phyloP scores from a whole-genome alignment of 2,888 invertebrate genomes.

The Drosophila vallismaia region DNA sequence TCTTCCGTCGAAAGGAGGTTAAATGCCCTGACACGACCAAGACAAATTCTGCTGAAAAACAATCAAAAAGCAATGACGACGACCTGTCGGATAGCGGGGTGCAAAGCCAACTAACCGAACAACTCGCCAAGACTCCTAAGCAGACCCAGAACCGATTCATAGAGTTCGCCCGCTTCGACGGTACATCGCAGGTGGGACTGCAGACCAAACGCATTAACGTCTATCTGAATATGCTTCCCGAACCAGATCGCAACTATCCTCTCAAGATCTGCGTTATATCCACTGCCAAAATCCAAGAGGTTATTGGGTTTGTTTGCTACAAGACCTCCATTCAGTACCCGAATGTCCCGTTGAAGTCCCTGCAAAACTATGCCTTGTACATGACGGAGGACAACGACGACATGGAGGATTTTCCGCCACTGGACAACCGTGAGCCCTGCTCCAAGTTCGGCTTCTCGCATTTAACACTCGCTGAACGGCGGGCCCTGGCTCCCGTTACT shows the following conservation, averaged over 20 bases:
- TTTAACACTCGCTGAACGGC: conserved; percentile 92
- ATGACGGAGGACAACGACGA: conserved; percentile 97
- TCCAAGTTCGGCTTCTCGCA: conserved; percentile 96
- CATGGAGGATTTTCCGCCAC: conserved; percentile 94
- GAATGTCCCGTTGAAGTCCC: conserved; percentile 87
- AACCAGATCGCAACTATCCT: conserved; percentile 92
- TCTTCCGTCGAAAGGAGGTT: conserved; percentile 72
- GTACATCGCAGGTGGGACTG: conserved; percentile 91
- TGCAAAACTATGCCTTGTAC: conserved; percentile 92
- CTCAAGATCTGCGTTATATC: conserved; percentile 92
- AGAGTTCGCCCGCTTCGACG: conserved; percentile 96
- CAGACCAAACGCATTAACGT: conserved; percentile 94
- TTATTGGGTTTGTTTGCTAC: conserved; percentile 96
- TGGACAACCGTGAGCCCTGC: conserved; percentile 94
- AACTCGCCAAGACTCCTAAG: conserved; percentile 90
- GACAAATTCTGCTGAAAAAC: not conserved
- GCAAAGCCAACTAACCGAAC: conserved; percentile 89
- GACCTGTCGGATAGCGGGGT: conserved; percentile 60
- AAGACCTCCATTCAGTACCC: conserved; percentile 89
- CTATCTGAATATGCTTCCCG: conserved; percentile 94
- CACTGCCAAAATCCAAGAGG: conserved; percentile 93
- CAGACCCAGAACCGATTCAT: conserved; percentile 93
- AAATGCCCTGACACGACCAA: not conserved
- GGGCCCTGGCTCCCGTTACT: conserved; percentile 77
- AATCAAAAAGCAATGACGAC: conserved; percentile 43